These are phyloP conservation scores for Conomelus anceps DNA, from an alignment of 2,888 invertebrate species.

Conservation along the genomic window DNA sequence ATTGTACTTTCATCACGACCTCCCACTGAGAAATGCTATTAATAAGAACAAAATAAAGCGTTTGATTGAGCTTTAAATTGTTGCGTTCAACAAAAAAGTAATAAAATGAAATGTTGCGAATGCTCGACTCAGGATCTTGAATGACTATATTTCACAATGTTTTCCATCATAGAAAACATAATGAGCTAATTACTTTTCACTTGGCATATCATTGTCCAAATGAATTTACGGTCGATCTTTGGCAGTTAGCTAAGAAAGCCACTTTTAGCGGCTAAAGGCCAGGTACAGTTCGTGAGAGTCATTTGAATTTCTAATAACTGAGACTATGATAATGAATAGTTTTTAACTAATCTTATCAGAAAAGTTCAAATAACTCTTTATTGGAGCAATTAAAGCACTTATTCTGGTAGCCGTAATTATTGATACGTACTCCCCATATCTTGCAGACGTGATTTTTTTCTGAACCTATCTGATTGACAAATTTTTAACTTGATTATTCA, in stretches of 20 bases:
- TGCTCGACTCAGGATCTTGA: not conserved
- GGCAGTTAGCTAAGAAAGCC: not conserved
- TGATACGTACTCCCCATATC: not conserved
- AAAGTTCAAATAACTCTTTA: not conserved
- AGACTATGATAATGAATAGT: not conserved
- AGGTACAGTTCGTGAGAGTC: not conserved
- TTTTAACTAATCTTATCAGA: not conserved
- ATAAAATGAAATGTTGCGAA: not conserved
- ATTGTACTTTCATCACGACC: not conserved
- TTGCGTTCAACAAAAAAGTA: not conserved
- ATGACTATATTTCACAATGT: not conserved
- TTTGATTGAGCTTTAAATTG: not conserved
- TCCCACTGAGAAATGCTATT: not conserved
- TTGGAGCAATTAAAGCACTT: no score
- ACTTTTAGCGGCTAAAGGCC: not conserved
- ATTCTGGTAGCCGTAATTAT: not conserved
- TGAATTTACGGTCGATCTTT: not conserved
- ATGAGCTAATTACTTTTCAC: not conserved
- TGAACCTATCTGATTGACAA: no score
- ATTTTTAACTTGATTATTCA: no score
- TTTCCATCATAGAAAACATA: not conserved
- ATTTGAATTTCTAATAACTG: not conserved
- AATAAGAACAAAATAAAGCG: not conserved
- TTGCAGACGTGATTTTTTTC: not conserved
- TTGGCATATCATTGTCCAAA: not conserved